phyloP scores from a whole-genome alignment of 2,888 invertebrate genomes.

The Drosophila affinis region DNA sequence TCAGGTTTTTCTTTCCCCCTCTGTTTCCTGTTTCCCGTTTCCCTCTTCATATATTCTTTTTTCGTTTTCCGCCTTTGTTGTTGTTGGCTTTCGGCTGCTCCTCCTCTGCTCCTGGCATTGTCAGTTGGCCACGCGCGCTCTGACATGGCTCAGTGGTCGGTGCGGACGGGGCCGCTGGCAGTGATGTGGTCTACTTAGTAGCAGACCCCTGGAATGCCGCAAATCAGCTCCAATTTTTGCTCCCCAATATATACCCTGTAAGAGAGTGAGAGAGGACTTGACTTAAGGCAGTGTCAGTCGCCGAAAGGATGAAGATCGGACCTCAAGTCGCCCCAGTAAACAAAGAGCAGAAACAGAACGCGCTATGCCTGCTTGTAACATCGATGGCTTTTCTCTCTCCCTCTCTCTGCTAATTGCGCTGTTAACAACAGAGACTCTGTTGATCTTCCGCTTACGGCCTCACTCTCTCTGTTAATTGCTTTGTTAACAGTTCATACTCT shows the following conservation, averaged over 20 bases:
- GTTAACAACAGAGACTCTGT: too few relatives aligned
- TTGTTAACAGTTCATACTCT: too few relatives aligned
- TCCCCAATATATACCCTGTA: conserved; percentile 8
- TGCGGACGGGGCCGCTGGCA: conserved; percentile 24
- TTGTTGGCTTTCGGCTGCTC: conserved; percentile 33
- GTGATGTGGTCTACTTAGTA: conserved; percentile 53
- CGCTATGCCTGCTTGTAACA: too few relatives aligned
- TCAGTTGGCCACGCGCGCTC: conserved; percentile 73
- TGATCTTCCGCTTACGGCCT: too few relatives aligned
- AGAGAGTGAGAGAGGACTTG: neutral
- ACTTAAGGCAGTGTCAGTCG: neutral
- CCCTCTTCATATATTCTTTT: conserved; percentile 14
- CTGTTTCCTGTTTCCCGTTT: neutral
- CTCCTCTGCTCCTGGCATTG: conserved; percentile 61
- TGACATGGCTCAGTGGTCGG: conserved; percentile 62
- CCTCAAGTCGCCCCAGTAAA: too few relatives aligned
- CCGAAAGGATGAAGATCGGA: neutral
- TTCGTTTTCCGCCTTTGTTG: conserved; percentile 11
- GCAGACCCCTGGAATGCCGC: conserved; percentile 46
- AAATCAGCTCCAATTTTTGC: conserved; percentile 61
- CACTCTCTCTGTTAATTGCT: neutral
- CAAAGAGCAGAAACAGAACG: too few relatives aligned
- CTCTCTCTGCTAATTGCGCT: neutral
- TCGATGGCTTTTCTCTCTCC: too few relatives aligned
- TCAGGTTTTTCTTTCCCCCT: conserved; percentile 34